Evolutionary conservation across 2,113 vertebrate species (phyloP).

Genomic region (Drymodes brunneopygia): DNA sequence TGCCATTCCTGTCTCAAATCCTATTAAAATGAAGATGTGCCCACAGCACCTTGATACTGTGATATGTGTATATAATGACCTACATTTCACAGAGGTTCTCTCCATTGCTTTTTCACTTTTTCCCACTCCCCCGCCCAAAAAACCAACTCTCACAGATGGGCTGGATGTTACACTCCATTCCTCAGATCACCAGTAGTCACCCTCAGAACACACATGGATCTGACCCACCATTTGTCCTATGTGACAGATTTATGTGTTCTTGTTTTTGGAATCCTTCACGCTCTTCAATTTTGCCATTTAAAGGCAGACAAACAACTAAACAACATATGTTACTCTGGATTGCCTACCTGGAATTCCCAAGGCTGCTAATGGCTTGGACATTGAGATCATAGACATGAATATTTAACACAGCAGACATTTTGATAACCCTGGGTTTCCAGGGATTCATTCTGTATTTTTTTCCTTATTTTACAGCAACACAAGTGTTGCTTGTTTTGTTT

Average conservation of each 20-base stretch:
- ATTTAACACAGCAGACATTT: not conserved
- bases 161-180: not conserved
- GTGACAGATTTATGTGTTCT: not conserved
- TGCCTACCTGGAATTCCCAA: not conserved
- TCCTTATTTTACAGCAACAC: not conserved
- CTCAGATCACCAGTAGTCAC: not conserved
- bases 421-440: not conserved
- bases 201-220: not conserved
- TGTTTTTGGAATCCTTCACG: not conserved
- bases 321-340: not conserved
- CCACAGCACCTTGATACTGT: not conserved
- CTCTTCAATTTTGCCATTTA: not conserved
- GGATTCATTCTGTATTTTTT: not conserved
- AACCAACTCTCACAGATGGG: rapidly evolving
- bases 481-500: not conserved
- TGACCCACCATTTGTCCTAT: not conserved
- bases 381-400: not conserved
- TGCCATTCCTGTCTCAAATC: not conserved
- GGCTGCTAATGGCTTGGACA: not conserved
- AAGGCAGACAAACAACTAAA: not conserved
- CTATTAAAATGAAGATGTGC: rapidly evolving
- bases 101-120: not conserved
- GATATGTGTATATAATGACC: rapidly evolving
- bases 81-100: not conserved
- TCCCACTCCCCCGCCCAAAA: not conserved